Base-by-base conservation (phyloP, 1,140 invertebrate genomes). In the Bombus sibiricus region DNA sequence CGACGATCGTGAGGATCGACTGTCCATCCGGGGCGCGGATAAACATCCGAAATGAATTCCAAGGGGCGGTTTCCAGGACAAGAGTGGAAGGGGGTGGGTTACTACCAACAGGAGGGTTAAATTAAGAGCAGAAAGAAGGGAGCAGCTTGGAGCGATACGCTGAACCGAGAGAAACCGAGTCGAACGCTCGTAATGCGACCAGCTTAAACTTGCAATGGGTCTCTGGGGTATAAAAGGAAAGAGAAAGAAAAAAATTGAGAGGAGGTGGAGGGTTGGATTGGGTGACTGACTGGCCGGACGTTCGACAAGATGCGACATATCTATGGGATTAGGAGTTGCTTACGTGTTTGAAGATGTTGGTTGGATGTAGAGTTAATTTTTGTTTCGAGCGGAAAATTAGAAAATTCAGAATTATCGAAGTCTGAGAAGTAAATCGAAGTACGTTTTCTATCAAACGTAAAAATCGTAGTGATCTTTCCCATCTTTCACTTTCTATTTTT, bases 171-270 rank as follows among this genome's bases (percentile, higher is more conserved):
- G 92, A 90, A 91, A 91, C 90, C 47, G 89, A 92, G 86, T 84
- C 86, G 92, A 90, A 93, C 86, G 91, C 86, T 88, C 91, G 92
- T 92, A 93, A 93, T 93, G 92, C 89, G 91, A 93, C 91, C 88
- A 92, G 92, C 88, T 93, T 93, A 93, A 93, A 93, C 89, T 93
- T 92, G 92, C 92, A 89, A 93, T 93, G 91, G 88, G 90, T 93
- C 92, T 90, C 92, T 68, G 39, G 92, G 89, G 92, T 91, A 91
- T 91, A 88, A 75, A 90, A 81, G 82, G 72, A 81, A 83, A 76
- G 72, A 84, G 83, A 82, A 85, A 74, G 59, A 82, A 81, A 81
- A 85, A 57, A 78, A 85, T 72, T 76, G 77, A 79, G 82, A 86
- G 64, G 28, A 47, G 34, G 68, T 83, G 66, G 37, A 82, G 74